Base-by-base conservation (phyloP, 2,888 invertebrate species). In the Thelaira solivaga region DNA sequence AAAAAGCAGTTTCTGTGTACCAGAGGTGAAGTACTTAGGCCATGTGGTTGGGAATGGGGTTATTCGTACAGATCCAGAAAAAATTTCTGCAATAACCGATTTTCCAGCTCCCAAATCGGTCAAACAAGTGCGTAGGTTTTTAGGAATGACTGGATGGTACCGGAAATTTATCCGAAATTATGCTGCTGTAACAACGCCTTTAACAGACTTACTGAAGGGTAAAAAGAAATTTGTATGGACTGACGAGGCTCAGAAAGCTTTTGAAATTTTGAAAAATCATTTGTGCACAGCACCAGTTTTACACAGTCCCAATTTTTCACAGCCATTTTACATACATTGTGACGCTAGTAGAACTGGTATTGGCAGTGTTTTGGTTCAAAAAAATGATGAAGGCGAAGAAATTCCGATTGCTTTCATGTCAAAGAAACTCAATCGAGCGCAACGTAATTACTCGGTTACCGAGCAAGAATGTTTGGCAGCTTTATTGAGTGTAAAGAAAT, bases 81-180 rank as follows among this genome's bases (percentile, higher is more conserved):
- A 76, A 72, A 16, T 78, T 1, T 22, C 69, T 0, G 76, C 71
- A 7, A 65, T 79, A 2, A 57, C 24, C 0, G 68, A 72, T 1
- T 80, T 72, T 43, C 76, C 80, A 4, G 20, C 41, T 5, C 78
- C 78, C 1, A 53, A 24, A 7, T 61, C 76, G 0, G 64, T 64
- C 2, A 73, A 72, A 18, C 74, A 80, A 36, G 57, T 80, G 1
- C 18, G 73, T 6, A 31, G 80, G 11, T 81, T 82, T 39, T 16
- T 82, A 2, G 79, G 80, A 8, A 80, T 78, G 74, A 62, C 76
- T 0, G 80, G 81, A 2, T 82, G 80, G 78, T 80, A 79, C 43
- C 29, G 80, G 0, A 39, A 79, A 8, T 81, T 80, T 49, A 75
- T 80, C 2, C 13, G 18, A 2, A 57, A 75, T 22, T 80, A 43